Conservation (phyloP, 2,888 invertebrate species). For the Loripinus fragilis region DNA sequence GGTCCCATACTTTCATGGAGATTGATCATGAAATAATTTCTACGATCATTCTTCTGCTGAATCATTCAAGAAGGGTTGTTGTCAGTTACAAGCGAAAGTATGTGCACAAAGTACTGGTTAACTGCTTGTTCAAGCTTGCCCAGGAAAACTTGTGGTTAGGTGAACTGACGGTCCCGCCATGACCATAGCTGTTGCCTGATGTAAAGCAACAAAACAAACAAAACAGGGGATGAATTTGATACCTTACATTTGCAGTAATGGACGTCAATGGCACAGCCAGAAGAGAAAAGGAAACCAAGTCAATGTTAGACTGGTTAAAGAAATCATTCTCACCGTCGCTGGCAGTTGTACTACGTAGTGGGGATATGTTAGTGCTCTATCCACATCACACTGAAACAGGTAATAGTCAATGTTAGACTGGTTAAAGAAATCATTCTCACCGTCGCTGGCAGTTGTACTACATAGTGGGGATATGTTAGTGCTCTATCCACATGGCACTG, state of each 20-base stretch:
- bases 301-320: constrained; percentile 66
- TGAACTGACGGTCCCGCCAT: too few species aligned
- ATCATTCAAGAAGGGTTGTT: too few species aligned
- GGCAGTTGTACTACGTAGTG: constrained; percentile 64
- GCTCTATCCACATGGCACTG: constrained; percentile 62
- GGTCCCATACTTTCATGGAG: too few species aligned
- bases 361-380: constrained; percentile 63
- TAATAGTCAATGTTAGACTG: constrained; percentile 59
- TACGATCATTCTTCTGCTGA: too few species aligned
- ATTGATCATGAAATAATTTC: too few species aligned
- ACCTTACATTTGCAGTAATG: constrained; percentile 36
- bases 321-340: constrained; percentile 53
- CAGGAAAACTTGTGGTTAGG: too few species aligned
- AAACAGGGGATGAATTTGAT: too few species aligned
- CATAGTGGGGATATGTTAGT: constrained; percentile 66
- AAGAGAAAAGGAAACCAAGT: constrained; percentile 54
- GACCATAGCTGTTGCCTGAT: too few species aligned
- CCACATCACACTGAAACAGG: constrained; percentile 62
- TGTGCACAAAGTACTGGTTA: too few species aligned
- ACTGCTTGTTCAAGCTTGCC: too few species aligned
- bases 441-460: constrained; percentile 62
- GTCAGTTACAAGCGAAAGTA: too few species aligned
- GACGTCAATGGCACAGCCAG: constrained; percentile 39
- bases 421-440: constrained; percentile 57
- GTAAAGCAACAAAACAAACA: too few species aligned